Conservation (phyloP, 2,113 vertebrate species). For the Coryphaenoides rupestris region DNA sequence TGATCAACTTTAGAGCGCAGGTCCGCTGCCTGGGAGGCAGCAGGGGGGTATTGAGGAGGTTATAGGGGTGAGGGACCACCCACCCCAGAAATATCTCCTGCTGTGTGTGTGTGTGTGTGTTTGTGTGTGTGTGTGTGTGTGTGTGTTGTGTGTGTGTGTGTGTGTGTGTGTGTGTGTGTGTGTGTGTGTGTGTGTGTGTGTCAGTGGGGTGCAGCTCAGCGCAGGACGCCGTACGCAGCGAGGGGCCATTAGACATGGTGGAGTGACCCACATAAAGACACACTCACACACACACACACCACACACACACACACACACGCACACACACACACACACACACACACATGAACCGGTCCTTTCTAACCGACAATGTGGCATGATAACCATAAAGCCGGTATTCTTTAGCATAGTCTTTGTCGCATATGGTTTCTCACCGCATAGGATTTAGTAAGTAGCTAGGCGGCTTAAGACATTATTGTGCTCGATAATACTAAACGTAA, state of each 20-base stretch:
- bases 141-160: slow-evolving; percentile 12
- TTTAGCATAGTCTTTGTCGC: slow-evolving; percentile 60
- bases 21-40: slow-evolving; percentile 71
- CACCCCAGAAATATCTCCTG: slow-evolving; percentile 70
- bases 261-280: slow-evolving; percentile 78
- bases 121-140: too few relatives aligned
- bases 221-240: slow-evolving; percentile 74
- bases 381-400: slow-evolving; percentile 66
- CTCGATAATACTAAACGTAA: neutral
- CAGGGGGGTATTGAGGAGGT: slow-evolving; percentile 66
- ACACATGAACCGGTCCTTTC: slow-evolving; percentile 55
- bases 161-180: slow-evolving; percentile 38
- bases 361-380: slow-evolving; percentile 63
- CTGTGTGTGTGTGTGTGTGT: slow-evolving; percentile 30
- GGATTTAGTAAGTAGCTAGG: slow-evolving; percentile 37
- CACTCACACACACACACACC: too few relatives aligned
- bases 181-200: slow-evolving; percentile 62
- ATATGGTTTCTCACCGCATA: slow-evolving; percentile 53
- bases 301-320: slow-evolving; percentile 23
- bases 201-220: slow-evolving; percentile 70
- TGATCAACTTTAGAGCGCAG: slow-evolving; percentile 71
- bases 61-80: slow-evolving; percentile 67
- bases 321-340: slow-evolving; percentile 46
- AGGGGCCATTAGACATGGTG: slow-evolving; percentile 82
- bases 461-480: slow-evolving; percentile 17